Base-by-base conservation (phyloP, 2,797 vertebrate genomes). In the Cephalopachus bancanus region DNA sequence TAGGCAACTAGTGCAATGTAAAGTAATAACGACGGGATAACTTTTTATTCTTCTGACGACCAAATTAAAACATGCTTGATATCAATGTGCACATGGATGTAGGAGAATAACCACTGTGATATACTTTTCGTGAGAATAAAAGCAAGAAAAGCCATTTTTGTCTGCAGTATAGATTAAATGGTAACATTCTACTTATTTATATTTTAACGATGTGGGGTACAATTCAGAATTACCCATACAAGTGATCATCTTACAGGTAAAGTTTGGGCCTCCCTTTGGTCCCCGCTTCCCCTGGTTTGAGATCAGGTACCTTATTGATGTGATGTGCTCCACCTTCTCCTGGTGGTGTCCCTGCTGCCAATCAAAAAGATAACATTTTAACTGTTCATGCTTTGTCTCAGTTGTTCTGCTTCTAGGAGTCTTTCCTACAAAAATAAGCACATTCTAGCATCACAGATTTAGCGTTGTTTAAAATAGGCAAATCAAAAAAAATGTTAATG, bases 41-140 rank as follows among this genome's bases (percentile, higher is more conserved):
- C 19, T 57, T 93, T 84, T 80, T 74, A 93, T 22, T 72, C 10
- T 80, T 74, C 30, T n/a, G 37, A 44, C 85, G 65, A 74, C 51
- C 51, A 80, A 72, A 64, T 89, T 72, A 72, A 84, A 89, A 85
- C 74, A 74, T 90, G 85, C 65, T 85, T 57, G 84, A 84, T 78
- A 93, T 33, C n/a, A 10, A 83, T 44, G 44, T 44, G 44, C 44
- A 1, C 8, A 64, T 72, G 28, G 33, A 79, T 57, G 7, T 84
- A 10, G 7, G 0, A 33, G 93, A 84, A 55, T 72, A 84, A 14
- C 17, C 22, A 84, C 72, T 84, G n/a, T 65, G 26, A 65, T 74
- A 59, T 10, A 11, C 24, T 83, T 22, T 44, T 89, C 49, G 37
- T 89, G 51, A 85, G 22, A 93, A 83, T 75, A 74, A 84, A 90